These are phyloP conservation scores for Mormyrus lacerda DNA, from an alignment of 2,113 vertebrate genomes.

Conservation along the genomic window DNA sequence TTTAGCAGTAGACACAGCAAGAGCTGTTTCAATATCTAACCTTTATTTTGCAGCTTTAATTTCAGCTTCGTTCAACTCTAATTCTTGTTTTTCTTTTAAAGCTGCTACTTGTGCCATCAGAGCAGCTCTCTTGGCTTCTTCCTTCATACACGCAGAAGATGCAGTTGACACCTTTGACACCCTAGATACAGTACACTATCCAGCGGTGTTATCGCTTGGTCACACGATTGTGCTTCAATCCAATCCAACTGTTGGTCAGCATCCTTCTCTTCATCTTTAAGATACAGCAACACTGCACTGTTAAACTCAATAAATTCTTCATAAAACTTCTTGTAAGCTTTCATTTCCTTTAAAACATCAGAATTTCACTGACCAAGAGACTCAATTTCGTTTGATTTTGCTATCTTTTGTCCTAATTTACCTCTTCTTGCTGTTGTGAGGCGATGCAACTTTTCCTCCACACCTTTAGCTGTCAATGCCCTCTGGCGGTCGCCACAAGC, in stretches of 20 bases:
- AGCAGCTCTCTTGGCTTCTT: background rate
- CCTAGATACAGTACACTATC: background rate
- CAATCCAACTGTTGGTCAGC: background rate
- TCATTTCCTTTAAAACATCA: background rate
- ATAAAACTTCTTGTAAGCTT: background rate
- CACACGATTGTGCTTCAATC: background rate
- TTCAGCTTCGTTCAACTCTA: background rate
- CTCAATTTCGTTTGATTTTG: background rate
- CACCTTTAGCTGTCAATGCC: background rate
- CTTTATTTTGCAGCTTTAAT: background rate
- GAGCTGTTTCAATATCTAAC: too few species aligned
- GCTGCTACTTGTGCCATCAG: background rate
- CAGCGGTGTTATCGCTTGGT: background rate
- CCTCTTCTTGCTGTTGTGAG: background rate
- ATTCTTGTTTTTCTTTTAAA: background rate
- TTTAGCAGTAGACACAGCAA: too few species aligned
- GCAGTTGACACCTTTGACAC: background rate
- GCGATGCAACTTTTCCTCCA: background rate
- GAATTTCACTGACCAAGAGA: background rate
- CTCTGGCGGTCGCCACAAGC: background rate
- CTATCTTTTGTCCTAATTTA: background rate
- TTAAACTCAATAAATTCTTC: background rate
- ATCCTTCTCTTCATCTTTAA: background rate
- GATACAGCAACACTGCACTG: background rate
- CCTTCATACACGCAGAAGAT: background rate